phyloP scores from a whole-genome alignment of 2,113 vertebrate genomes.

The Capreolus pygargus region DNA sequence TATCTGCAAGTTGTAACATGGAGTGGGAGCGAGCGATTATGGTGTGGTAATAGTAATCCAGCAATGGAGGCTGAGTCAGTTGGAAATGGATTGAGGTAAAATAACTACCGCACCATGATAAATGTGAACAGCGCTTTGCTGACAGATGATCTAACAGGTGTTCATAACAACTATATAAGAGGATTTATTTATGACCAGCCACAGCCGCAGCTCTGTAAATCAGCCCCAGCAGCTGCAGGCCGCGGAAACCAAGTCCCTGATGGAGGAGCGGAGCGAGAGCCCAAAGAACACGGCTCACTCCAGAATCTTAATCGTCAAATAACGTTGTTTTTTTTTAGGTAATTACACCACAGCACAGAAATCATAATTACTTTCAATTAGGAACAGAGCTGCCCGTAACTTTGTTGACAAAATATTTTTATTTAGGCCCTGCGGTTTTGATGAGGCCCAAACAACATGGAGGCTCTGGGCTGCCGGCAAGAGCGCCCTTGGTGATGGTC shows the following conservation, averaged over 20 bases:
- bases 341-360: constrained; percentile 82
- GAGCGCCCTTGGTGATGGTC: rapidly evolving
- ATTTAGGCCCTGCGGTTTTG: background rate
- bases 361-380: constrained; percentile 82
- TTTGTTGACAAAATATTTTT: constrained; percentile 67
- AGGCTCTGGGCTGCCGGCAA: background rate
- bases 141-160: constrained; percentile 98
- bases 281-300: constrained; percentile 88
- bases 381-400: constrained; percentile 69
- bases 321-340: constrained; percentile 82
- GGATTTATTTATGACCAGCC: constrained; percentile 96
- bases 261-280: constrained; percentile 82
- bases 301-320: constrained; percentile 94
- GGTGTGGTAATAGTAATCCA: constrained; percentile 88
- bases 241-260: constrained; percentile 88
- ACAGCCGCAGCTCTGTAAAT: constrained; percentile 91
- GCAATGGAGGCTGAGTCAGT: constrained; percentile 86
- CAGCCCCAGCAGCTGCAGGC: constrained; percentile 92
- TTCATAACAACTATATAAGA: constrained; percentile 98
- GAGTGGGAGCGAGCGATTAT: constrained; percentile 92
- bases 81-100: constrained; percentile 91
- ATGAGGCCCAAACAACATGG: background rate
- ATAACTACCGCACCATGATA: constrained; percentile 89
- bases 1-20: constrained; percentile 93
- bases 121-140: constrained; percentile 92